Evolutionary conservation across 2,888 invertebrate genomes (phyloP), one percentile per base, ranked within the genome.

Genomic region (Hedya salicella): DNA sequence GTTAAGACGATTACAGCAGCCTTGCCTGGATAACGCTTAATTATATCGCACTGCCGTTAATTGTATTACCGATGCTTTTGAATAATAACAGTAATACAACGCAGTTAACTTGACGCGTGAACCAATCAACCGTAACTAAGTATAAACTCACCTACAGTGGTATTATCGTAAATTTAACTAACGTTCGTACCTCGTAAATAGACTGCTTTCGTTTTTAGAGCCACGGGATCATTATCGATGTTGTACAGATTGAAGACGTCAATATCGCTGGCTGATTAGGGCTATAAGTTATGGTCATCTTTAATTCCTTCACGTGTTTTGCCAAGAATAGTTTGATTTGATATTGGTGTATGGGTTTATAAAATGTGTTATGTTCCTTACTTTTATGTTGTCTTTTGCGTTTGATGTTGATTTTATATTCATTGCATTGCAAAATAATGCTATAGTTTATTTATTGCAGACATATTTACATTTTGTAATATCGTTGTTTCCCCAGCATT

Each of bases 1-100:
- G 69, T 68, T 69, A 68, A 71, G 67, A 36, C 63, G 70, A 66
- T 68, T 69, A 63, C 64, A 66, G 21, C 56, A 60, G 63, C 71
- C 69, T 72, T 67, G 70, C 54, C 56, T 64, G 68, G 62, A 63
- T 70, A 69, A 63, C 52, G 68, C 53, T 57, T 70, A 71, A 71
- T 71, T 70, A 70, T 69, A 48, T 67, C 56, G 50, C 62, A 60
- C 57, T 63, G 66, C 54, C 60, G 65, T 68, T 71, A 69, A 71
- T 69, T 69, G 65, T 62, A 54, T 66, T 68, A 68, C 60, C 50
- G 62, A 62, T 67, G 64, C 60, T 68, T 65, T 65, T 69, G 63
- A 68, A 64, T 68, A 69, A 68, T 69, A 69, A 65, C 68, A 19
- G 57, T 68, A 67, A 68, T 68, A 69, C 68, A 60, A 46, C 53